These are phyloP conservation scores for Albula goreensis DNA, from an alignment of 2,113 vertebrate genomes.

Conservation along the genomic window DNA sequence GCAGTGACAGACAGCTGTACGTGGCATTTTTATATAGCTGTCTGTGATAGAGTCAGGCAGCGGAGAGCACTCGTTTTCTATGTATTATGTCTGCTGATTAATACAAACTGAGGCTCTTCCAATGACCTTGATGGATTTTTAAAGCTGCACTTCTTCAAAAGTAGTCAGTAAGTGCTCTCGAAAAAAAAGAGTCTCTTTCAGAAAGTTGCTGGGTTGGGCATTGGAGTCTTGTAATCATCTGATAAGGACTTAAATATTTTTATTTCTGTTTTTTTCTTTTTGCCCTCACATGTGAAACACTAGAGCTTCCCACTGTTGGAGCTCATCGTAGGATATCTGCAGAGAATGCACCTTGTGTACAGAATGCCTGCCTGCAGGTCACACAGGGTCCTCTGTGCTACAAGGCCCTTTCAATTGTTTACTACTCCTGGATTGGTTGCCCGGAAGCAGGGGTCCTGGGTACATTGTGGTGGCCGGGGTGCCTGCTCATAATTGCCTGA, in stretches of 20 bases:
- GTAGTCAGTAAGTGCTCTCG: background rate
- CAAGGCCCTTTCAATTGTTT: background rate
- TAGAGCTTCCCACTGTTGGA: background rate
- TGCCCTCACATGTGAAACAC: background rate
- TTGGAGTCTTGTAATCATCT: background rate
- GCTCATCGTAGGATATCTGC: background rate
- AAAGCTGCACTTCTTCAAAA: background rate
- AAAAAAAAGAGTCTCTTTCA: background rate
- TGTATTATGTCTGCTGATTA: background rate
- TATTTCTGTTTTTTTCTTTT: background rate
- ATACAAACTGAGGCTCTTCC: background rate
- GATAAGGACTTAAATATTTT: background rate
- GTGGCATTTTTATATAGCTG: background rate
- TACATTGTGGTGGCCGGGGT: background rate
- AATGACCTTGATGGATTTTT: background rate
- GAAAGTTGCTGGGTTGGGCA: background rate
- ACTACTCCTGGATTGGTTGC: background rate
- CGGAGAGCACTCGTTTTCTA: background rate
- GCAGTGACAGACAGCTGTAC: background rate
- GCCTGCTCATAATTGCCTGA: constrained; percentile 19
- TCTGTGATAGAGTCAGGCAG: background rate
- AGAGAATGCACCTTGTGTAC: background rate
- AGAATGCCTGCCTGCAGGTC: background rate
- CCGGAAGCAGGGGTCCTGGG: background rate
- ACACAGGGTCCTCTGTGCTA: background rate